Conservation (phyloP, 2,888 invertebrate genomes). For the Acronicta aceris region DNA sequence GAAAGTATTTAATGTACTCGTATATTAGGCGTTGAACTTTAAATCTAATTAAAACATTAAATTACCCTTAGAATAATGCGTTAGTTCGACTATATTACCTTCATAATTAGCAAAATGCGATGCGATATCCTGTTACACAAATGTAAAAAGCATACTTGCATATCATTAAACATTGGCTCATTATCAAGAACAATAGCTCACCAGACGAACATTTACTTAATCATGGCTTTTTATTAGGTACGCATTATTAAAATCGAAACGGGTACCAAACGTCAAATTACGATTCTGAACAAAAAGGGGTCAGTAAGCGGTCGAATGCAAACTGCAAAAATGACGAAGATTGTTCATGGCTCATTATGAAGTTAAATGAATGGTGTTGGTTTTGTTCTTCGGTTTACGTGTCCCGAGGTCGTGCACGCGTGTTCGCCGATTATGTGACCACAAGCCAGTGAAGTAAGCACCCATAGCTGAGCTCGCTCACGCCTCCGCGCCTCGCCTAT, state of each 20-base stretch:
- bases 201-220: constrained; percentile 78
- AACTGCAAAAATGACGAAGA: constrained; percentile 81
- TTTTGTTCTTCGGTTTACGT: constrained; percentile 73
- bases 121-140: constrained; percentile 67
- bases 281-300: constrained; percentile 77
- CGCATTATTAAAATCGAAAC: constrained; percentile 79
- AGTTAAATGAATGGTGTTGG: constrained; percentile 79
- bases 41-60: neutral
- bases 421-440: constrained; percentile 56
- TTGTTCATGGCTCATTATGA: constrained; percentile 87
- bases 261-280: constrained; percentile 78
- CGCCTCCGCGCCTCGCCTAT: constrained; percentile 50
- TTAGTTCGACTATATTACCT: constrained; percentile 5
- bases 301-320: constrained; percentile 74
- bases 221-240: constrained; percentile 78
- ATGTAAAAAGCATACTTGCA: constrained; percentile 65
- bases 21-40: neutral
- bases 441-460: constrained; percentile 42
- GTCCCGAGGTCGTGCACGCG: constrained; percentile 64
- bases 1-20: neutral
- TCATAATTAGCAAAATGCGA: constrained; percentile 53
- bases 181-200: constrained; percentile 81
- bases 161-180: constrained; percentile 72
- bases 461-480: constrained; percentile 44
- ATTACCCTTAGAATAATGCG: neutral